phyloP scores from a whole-genome alignment of 2,113 vertebrate species.

The Hemibagrus wyckioides region DNA sequence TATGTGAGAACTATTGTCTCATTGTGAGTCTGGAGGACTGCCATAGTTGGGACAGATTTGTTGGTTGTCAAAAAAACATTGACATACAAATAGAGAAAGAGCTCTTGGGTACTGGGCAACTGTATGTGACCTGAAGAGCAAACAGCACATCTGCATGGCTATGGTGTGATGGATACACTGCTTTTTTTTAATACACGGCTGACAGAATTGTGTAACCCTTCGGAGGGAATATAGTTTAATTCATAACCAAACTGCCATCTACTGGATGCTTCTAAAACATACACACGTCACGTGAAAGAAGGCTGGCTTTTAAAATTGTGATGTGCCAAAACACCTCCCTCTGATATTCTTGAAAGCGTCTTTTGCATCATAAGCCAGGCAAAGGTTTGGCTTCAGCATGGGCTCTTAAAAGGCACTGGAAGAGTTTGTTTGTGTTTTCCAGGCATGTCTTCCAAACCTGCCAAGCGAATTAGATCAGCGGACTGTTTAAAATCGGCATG shows the following conservation, averaged over 20 bases:
- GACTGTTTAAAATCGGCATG: slow-evolving; percentile 69
- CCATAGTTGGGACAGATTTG: slow-evolving; percentile 52
- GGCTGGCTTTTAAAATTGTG: slow-evolving; percentile 49
- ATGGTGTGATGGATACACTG: slow-evolving; percentile 39
- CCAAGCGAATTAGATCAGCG: slow-evolving; percentile 74
- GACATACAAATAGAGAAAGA: slow-evolving; percentile 47
- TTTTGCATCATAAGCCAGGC: slow-evolving; percentile 69
- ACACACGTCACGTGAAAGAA: background rate
- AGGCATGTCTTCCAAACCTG: slow-evolving; percentile 62
- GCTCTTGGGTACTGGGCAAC: slow-evolving; percentile 39
- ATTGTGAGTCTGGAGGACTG: slow-evolving; percentile 42
- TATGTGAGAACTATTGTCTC: slow-evolving; percentile 10
- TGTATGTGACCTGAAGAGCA: slow-evolving; percentile 29
- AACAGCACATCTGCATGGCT: slow-evolving; percentile 48
- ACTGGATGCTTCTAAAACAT: slow-evolving; percentile 57
- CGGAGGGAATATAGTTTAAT: slow-evolving; percentile 24
- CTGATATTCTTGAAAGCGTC: slow-evolving; percentile 41
- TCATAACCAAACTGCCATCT: slow-evolving; percentile 81
- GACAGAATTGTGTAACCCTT: slow-evolving; percentile 4
- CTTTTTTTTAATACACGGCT: slow-evolving; percentile 8
- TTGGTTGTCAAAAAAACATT: slow-evolving; percentile 49
- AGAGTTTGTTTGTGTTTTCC: slow-evolving; percentile 75
- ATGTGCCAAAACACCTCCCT: slow-evolving; percentile 55
- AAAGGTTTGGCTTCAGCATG: slow-evolving; percentile 54
- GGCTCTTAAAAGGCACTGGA: slow-evolving; percentile 23